Percentiles rank a stretch among this genome's conserved stretches.
Evolutionary conservation across 2,888 invertebrate genomes (phyloP).

Genomic region (Eueremaeus valkanovi): DNA sequence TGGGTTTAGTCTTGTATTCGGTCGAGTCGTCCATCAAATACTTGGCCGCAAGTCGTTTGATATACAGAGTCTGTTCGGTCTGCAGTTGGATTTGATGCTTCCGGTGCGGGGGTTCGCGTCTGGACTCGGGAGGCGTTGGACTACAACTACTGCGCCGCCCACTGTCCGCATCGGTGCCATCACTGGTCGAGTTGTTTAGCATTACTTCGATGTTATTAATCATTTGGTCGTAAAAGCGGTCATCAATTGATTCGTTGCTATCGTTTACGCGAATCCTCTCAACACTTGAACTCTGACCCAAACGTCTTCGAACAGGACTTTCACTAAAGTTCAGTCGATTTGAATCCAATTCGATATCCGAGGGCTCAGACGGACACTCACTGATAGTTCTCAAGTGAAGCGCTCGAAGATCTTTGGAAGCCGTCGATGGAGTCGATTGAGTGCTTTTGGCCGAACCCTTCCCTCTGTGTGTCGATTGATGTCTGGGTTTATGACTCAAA

Average conservation of each 20-base stretch:
- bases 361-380: neutral
- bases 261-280: neutral
- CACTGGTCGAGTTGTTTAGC: neutral
- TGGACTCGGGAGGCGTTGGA: constrained; percentile 21
- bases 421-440: neutral
- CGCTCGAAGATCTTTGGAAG: constrained; percentile 21
- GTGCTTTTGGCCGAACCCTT: too few relatives aligned
- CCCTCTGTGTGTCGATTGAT: neutral
- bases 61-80: constrained; percentile 38
- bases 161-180: constrained; percentile 4
- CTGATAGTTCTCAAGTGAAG: constrained; percentile 18
- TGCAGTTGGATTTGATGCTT: constrained; percentile 16
- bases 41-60: constrained; percentile 37
- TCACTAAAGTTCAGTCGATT: constrained; percentile 25
- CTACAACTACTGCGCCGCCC: constrained; percentile 29
- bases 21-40: constrained; percentile 29
- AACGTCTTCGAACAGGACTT: constrained; percentile 10
- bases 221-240: constrained; percentile 17
- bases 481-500: neutral
- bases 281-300: neutral
- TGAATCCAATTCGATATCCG: neutral
- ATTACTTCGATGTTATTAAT: neutral
- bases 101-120: neutral
- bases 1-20: neutral
- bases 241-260: neutral